A percentile compares a stretch with the other conserved stretches of the same genome.
These are phyloP conservation scores for Mesembrinibis cayennensis DNA, from an alignment of 2,113 vertebrate genomes.

Conservation along the genomic window DNA sequence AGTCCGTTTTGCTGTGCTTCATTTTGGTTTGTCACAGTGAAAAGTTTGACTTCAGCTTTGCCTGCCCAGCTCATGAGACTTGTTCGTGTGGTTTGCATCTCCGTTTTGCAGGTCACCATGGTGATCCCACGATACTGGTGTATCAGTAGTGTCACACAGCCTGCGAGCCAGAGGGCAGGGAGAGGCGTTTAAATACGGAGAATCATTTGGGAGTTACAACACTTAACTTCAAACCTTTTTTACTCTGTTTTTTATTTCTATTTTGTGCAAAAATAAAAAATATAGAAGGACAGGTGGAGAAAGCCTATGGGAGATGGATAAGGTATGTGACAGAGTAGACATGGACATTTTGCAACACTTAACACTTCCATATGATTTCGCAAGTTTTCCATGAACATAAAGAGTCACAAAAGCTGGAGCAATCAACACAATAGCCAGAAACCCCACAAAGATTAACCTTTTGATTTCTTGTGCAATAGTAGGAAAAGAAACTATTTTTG, in stretches of 20 bases:
- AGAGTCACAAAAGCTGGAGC: not conserved
- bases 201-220: not conserved
- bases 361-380: not conserved
- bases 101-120: not conserved
- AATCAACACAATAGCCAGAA: not conserved
- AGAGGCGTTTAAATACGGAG: rapidly evolving
- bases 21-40: not conserved
- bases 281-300: not conserved
- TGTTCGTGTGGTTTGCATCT: not conserved
- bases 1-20: not conserved
- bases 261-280: not conserved
- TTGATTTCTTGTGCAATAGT: not conserved
- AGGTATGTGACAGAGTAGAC: not conserved
- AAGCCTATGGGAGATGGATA: not conserved
- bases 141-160: not conserved
- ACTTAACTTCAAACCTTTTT: not conserved
- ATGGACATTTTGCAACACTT: not conserved
- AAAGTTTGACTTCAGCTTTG: not conserved
- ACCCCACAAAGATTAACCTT: not conserved
- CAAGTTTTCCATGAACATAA: not conserved
- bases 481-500: not conserved
- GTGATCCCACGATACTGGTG: not conserved
- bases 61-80: not conserved
- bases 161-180: not conserved
- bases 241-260: not conserved